phyloP scores from a whole-genome alignment of 2,797 vertebrate species.

The Danio aesculapii region DNA sequence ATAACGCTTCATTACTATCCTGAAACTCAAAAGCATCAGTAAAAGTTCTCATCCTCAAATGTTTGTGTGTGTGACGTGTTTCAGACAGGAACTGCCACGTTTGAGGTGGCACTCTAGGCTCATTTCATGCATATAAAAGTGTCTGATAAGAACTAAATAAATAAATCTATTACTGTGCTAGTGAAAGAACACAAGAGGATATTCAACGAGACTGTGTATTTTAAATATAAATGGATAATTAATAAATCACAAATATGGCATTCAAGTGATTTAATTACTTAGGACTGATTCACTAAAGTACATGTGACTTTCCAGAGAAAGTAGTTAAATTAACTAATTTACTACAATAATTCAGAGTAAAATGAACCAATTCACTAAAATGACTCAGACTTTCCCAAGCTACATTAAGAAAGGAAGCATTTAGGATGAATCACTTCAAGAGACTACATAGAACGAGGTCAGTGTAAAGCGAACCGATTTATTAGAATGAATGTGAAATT shows the following conservation, averaged over 20 bases:
- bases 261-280: too few species aligned
- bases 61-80: background rate
- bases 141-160: background rate
- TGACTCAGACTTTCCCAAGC: background rate
- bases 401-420: background rate
- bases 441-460: background rate
- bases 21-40: slow-evolving; percentile 1
- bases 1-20: slow-evolving; percentile 4
- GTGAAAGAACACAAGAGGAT: background rate
- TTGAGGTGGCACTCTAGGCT: background rate
- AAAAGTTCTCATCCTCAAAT: slow-evolving; percentile 3
- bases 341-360: background rate
- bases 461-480: too few species aligned
- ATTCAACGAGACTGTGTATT: background rate
- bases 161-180: too few species aligned
- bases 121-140: background rate
- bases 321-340: background rate
- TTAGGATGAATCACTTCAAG: background rate
- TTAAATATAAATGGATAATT: background rate
- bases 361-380: background rate
- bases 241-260: background rate
- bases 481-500: too few species aligned
- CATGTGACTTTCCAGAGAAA: background rate
- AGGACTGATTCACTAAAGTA: background rate
- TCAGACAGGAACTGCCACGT: background rate